These are phyloP conservation scores for Serranochromis macrocephalus DNA, from an alignment of 2,113 vertebrate genomes.

Conservation along the genomic window DNA sequence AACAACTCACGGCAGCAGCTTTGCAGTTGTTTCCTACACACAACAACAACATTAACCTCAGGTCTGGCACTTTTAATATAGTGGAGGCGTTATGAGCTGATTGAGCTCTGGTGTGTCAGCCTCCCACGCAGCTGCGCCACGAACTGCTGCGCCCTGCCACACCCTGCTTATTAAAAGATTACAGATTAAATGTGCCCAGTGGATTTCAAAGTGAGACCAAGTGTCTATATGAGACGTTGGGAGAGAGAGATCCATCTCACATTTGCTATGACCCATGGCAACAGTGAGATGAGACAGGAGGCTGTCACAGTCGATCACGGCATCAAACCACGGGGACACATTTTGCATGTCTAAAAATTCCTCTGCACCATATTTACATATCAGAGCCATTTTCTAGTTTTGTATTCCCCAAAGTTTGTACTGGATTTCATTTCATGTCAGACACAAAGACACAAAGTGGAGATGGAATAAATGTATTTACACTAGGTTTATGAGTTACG, in stretches of 20 bases:
- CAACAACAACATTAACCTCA: not conserved
- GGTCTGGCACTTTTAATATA: not conserved
- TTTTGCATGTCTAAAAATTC: not conserved
- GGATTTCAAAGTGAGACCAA: not conserved
- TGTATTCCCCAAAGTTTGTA: not conserved
- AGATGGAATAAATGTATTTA: not conserved
- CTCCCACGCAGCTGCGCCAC: not conserved
- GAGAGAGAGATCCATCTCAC: not conserved
- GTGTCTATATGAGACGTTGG: not conserved
- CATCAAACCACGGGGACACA: not conserved
- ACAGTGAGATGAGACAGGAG: not conserved
- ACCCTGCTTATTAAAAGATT: not conserved
- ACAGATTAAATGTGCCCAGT: not conserved
- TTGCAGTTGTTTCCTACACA: not conserved
- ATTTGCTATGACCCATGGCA: not conserved
- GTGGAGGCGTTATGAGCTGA: not conserved
- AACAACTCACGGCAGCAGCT: not conserved
- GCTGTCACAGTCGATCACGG: not conserved
- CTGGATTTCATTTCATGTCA: not conserved
- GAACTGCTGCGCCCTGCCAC: not conserved
- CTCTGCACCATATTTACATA: not conserved
- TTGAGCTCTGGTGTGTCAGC: not conserved
- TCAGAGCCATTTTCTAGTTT: not conserved
- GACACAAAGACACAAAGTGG: not conserved
- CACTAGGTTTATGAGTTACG: not conserved